phyloP scores from a whole-genome alignment of 2,888 invertebrate genomes.

The Eupithecia exiguata region DNA sequence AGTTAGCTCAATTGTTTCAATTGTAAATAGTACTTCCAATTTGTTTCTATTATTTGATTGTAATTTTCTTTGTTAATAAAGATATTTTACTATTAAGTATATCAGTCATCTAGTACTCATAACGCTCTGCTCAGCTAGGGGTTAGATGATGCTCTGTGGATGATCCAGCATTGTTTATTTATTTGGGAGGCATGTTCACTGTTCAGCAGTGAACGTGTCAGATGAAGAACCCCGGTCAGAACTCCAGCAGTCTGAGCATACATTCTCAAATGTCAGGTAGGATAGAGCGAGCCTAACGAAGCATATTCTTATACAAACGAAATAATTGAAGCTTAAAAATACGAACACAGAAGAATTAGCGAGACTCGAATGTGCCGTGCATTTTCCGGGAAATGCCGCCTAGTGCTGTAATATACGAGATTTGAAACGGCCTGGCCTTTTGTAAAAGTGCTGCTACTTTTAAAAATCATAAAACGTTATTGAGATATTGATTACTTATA shows the following conservation, averaged over 20 bases:
- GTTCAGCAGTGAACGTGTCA: no score
- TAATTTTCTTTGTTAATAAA: no score
- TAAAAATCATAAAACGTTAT: neutral
- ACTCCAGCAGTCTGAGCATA: neutral
- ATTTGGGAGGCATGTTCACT: no score
- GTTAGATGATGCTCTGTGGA: no score
- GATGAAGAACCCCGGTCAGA: neutral
- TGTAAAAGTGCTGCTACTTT: neutral
- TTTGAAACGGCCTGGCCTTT: neutral
- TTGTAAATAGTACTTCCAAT: no score
- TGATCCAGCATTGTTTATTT: no score
- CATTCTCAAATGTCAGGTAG: neutral
- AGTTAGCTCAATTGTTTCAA: no score
- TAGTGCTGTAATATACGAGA: neutral
- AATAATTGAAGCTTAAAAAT: conserved; percentile 3
- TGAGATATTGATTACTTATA: no score
- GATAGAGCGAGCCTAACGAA: neutral
- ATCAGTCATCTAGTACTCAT: no score
- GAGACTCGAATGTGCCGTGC: conserved; percentile 31
- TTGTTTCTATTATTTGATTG: no score
- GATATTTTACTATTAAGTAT: no score
- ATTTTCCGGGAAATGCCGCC: conserved; percentile 29
- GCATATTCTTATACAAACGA: neutral
- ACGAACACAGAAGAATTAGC: neutral
- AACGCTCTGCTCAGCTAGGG: no score